These are phyloP conservation scores for Aplysia californica DNA, from an alignment of 1,140 invertebrate species.

Conservation along the genomic window DNA sequence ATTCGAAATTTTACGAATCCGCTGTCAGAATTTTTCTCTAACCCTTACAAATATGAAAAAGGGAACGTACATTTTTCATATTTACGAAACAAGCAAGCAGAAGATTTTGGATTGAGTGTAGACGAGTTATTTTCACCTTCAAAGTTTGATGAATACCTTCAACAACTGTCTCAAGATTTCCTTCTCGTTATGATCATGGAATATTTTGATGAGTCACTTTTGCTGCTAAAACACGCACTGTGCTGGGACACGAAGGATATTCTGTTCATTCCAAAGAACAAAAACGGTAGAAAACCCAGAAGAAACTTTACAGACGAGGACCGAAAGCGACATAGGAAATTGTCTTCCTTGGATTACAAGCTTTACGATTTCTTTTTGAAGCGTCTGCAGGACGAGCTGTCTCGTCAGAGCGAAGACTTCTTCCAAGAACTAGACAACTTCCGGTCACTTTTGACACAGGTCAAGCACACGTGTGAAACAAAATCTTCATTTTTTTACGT, in stretches of 20 bases:
- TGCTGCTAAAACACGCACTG: conserved; percentile 49
- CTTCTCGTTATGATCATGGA: conserved; percentile 55
- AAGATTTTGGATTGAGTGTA: conserved; percentile 47
- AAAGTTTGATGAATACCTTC: conserved; percentile 38
- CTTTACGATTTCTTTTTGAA: conserved; percentile 46
- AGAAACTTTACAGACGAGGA: conserved; percentile 34
- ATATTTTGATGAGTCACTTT: conserved; percentile 57
- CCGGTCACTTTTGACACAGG: conserved; percentile 32
- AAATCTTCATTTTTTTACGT: conserved; percentile 16
- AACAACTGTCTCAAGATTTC: conserved; percentile 49
- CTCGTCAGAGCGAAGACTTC: conserved; percentile 38
- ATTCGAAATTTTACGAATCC: conserved; percentile 17
- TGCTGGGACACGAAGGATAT: conserved; percentile 60
- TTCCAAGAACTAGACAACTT: conserved; percentile 45
- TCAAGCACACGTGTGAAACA: conserved; percentile 40
- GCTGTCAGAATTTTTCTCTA: not conserved
- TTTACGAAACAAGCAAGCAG: conserved; percentile 50
- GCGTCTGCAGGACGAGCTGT: conserved; percentile 36
- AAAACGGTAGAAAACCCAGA: conserved; percentile 31
- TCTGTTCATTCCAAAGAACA: conserved; percentile 53
- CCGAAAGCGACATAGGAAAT: conserved; percentile 30
- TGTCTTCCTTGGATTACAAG: conserved; percentile 45
- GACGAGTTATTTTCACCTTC: conserved; percentile 31
- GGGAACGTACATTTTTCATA: conserved; percentile 17
- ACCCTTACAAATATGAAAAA: not conserved